Evolutionary conservation across 2,113 vertebrate genomes (phyloP).

Genomic region (Hippocampus zosterae): DNA sequence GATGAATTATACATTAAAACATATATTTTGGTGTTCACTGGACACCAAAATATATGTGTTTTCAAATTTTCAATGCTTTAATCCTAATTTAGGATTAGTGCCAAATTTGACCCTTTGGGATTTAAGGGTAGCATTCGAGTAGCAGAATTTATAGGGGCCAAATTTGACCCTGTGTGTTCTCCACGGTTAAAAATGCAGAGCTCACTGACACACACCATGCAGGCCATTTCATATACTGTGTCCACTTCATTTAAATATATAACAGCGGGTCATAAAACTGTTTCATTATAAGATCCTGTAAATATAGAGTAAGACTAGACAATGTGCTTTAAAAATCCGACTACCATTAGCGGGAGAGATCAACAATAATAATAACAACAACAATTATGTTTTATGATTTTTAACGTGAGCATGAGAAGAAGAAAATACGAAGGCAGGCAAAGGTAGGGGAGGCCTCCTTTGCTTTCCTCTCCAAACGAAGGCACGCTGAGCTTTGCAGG

Average conservation of each 20-base stretch:
- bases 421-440: constrained; percentile 48
- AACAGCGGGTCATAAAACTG: neutral
- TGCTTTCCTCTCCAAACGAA: constrained; percentile 46
- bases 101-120: no score
- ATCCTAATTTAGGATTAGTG: no score
- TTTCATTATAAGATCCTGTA: neutral
- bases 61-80: no score
- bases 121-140: no score
- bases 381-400: neutral
- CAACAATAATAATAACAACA: neutral
- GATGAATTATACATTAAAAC: no score
- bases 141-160: no score
- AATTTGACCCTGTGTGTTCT: no score
- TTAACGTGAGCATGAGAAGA: constrained; percentile 40
- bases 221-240: neutral
- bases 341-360: neutral
- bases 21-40: no score
- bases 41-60: no score
- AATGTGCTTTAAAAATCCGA: neutral
- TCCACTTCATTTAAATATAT: neutral
- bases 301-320: neutral
- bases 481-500: constrained; percentile 47
- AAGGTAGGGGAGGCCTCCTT: constrained; percentile 44
- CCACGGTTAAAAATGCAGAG: neutral
- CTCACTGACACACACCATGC: neutral